Evolutionary conservation across 2,797 vertebrate genomes (phyloP).

Genomic region (Rhabdophis nuchalis): DNA sequence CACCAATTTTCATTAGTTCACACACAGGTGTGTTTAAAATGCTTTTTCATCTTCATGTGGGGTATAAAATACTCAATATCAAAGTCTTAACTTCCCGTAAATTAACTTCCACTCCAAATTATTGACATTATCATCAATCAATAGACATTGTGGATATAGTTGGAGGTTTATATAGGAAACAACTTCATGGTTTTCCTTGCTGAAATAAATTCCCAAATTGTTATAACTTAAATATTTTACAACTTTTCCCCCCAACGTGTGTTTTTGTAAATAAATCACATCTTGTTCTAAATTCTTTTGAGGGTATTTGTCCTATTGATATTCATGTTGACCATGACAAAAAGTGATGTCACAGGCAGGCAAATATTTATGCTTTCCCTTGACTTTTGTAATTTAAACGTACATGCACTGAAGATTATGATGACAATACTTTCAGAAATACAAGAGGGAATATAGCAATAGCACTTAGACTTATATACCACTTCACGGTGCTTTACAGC

Average conservation of each 20-base stretch:
- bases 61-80: background rate
- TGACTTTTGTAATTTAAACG: background rate
- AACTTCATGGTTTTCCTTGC: background rate
- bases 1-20: background rate
- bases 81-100: background rate
- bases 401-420: background rate
- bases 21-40: background rate
- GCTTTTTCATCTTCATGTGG: background rate
- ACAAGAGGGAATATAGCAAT: no score
- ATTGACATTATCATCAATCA: background rate
- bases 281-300: background rate
- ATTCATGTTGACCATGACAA: background rate
- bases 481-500: no score
- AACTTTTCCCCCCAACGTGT: background rate
- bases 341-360: background rate
- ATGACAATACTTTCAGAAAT: background rate
- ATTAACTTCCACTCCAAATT: background rate
- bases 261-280: background rate
- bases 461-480: no score
- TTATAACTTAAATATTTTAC: background rate
- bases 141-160: background rate
- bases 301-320: background rate
- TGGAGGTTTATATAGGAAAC: background rate
- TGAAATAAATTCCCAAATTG: background rate
- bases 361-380: background rate